phyloP scores from a whole-genome alignment of 2,113 vertebrate genomes.

The Tupaia chinensis region DNA sequence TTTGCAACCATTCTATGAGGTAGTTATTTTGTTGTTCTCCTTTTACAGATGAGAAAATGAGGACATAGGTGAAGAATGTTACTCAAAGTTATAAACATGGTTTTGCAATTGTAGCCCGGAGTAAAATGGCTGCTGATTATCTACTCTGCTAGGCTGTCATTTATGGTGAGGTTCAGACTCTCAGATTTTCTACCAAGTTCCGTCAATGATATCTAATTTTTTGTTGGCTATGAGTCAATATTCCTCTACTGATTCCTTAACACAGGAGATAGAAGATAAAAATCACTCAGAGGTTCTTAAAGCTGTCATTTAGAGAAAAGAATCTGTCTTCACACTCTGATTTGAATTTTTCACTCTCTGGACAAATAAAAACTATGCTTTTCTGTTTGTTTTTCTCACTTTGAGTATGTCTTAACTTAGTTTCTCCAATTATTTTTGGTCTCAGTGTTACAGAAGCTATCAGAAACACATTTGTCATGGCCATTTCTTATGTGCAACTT shows the following conservation, averaged over 20 bases:
- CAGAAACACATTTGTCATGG: background rate
- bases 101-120: background rate
- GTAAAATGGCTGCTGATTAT: background rate
- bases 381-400: background rate
- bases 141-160: background rate
- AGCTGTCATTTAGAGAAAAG: background rate
- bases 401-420: background rate
- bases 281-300: background rate
- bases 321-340: background rate
- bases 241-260: background rate
- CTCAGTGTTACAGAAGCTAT: background rate
- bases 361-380: background rate
- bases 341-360: background rate
- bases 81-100: background rate
- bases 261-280: background rate
- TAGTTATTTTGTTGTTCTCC: background rate
- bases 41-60: background rate
- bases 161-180: background rate
- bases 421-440: conserved; percentile 21
- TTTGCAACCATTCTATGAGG: background rate
- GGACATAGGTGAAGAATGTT: background rate
- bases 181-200: background rate
- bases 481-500: background rate
- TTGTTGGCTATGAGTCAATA: background rate
- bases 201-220: background rate